phyloP scores from a whole-genome alignment of 2,113 vertebrate genomes.

The Pitta sordida region DNA sequence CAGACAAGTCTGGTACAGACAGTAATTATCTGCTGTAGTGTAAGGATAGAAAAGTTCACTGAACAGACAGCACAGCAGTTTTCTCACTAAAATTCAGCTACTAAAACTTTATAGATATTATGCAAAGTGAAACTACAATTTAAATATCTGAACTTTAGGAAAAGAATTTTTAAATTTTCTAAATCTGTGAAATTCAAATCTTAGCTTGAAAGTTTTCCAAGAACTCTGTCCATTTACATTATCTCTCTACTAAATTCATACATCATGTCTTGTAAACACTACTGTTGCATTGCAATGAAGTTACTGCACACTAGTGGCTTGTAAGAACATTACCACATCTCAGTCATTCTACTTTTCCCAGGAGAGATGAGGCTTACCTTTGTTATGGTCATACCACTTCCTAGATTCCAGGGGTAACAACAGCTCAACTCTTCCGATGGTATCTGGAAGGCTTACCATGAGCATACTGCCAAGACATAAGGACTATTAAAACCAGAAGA shows the following conservation, averaged over 20 bases:
- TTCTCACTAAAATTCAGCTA: background rate
- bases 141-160: background rate
- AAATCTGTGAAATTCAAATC: background rate
- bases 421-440: background rate
- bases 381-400: background rate
- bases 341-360: background rate
- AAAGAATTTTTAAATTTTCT: background rate
- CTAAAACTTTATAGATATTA: background rate
- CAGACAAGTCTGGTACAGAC: background rate
- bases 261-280: background rate
- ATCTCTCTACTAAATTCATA: background rate
- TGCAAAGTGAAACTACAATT: background rate
- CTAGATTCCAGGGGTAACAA: background rate
- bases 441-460: accelerated
- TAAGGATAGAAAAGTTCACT: background rate
- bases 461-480: background rate
- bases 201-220: background rate
- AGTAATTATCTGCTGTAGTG: background rate
- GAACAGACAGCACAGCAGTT: background rate
- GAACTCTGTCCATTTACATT: background rate
- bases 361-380: background rate
- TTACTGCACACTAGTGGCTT: background rate
- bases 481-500: background rate
- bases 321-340: background rate
- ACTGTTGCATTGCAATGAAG: background rate